phyloP scores from a whole-genome alignment of 2,888 invertebrate species.

The Agrochola lychnidis region DNA sequence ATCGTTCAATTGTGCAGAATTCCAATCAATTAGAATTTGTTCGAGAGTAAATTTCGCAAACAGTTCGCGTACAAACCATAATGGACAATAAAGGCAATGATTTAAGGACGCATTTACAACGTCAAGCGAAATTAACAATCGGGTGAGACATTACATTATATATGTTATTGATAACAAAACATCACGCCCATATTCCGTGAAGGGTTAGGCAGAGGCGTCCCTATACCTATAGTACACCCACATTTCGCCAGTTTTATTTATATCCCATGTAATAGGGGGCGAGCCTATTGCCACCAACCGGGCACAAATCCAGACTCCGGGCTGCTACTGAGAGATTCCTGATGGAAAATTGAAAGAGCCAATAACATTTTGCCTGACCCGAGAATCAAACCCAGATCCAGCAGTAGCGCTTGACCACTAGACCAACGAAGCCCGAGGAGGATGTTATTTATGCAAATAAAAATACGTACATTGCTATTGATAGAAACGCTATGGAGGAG shows the following conservation, averaged over 20 bases:
- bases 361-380: background rate
- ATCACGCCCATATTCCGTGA: background rate
- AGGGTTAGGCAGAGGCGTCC: background rate
- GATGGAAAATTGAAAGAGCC: background rate
- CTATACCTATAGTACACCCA: too few species aligned
- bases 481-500: background rate
- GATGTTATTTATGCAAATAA: slow-evolving; percentile 17
- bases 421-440: background rate
- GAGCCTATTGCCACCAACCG: background rate
- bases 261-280: background rate
- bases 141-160: slow-evolving; percentile 4
- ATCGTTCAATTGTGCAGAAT: slow-evolving; percentile 41
- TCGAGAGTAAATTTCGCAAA: slow-evolving; percentile 40
- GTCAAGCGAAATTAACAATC: slow-evolving; percentile 3
- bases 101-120: slow-evolving; percentile 27
- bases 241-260: background rate
- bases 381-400: background rate
- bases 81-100: background rate
- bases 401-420: background rate
- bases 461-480: slow-evolving; percentile 14
- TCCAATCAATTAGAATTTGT: slow-evolving; percentile 52
- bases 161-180: background rate
- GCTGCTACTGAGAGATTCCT: background rate
- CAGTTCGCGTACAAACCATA: slow-evolving; percentile 13
- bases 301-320: background rate